phyloP scores from a whole-genome alignment of 2,888 invertebrate genomes.

The Cantharis nigra region DNA sequence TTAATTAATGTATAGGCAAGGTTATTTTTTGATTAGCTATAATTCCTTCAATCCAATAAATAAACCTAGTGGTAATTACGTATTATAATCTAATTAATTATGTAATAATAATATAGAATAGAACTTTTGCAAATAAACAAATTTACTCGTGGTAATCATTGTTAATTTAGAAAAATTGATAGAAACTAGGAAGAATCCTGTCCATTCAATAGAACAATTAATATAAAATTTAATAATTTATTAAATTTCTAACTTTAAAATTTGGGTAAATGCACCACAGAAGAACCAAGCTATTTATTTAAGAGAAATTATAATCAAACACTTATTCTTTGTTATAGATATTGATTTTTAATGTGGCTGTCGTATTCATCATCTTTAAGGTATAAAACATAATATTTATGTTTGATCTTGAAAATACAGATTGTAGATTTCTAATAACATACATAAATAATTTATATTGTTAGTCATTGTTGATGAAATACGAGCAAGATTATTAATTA shows the following conservation, averaged over 20 bases:
- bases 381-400: neutral
- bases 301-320: neutral
- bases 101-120: neutral
- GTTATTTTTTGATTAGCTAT: neutral
- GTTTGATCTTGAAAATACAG: neutral
- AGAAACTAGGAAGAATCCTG: conserved; percentile 5
- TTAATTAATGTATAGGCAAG: neutral
- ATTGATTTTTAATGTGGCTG: neutral
- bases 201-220: neutral
- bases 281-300: neutral
- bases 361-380: neutral
- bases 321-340: neutral
- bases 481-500: no score
- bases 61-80: neutral
- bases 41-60: neutral
- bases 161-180: neutral
- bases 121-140: neutral
- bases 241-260: neutral
- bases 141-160: neutral
- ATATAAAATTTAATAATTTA: neutral
- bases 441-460: neutral
- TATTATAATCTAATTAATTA: neutral
- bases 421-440: neutral
- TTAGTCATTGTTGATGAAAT: neutral
- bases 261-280: neutral